Evolutionary conservation across 1,140 invertebrate species (phyloP), one percentile per base, ranked within the genome.

Genomic region (Neomicropteryx cornuta): DNA sequence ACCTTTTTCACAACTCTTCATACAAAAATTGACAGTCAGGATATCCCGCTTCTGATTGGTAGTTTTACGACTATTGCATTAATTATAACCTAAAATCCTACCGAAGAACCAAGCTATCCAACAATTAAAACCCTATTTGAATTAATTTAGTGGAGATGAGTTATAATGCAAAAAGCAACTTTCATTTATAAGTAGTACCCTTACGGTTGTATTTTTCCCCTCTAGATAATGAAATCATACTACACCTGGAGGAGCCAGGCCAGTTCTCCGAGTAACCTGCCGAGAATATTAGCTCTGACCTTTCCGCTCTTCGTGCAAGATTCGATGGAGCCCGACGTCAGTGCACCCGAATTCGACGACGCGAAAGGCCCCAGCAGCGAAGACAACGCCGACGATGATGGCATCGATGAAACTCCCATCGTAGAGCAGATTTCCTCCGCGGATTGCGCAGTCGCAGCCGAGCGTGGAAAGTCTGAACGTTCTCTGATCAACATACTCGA

Each of bases 211-310:
- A 33, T 42, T 44, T 32, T 58, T 64, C 47, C 36, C 45, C 42
- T 44, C 33, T 28, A 56, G 40, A 46, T 45, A 45, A 44, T 40
- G 19, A 35, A 18, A 22, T 39, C 29, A 22, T 39, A 27, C 27
- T 34, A 33, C 11, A 27, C 28, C 20, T 43, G 14, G 18, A 37
- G 22, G 27, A 34, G n/a, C 4, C 38, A 42, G 2, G 33, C 8
- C 18, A 38, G 16, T 16, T 46, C 23, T 53, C 54, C 4, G 47
- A 56, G 4, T 18, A 51, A 39, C 48, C 46, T 46, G 44, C 75
- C 77, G 32, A 65, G 77, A 55, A 72, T 86, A 31, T 60, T 87
- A 28, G 83, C 79, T n/a, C 59, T 88, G 13, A 77, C 76, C n/a
- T 29, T 44, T 35, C 43, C 43, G 19, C 32, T 61, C 66, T 27